A percentile compares a stretch with the other conserved stretches of the same genome.
phyloP scores from a whole-genome alignment of 2,113 vertebrate species.

The Pseudorasbora parva region DNA sequence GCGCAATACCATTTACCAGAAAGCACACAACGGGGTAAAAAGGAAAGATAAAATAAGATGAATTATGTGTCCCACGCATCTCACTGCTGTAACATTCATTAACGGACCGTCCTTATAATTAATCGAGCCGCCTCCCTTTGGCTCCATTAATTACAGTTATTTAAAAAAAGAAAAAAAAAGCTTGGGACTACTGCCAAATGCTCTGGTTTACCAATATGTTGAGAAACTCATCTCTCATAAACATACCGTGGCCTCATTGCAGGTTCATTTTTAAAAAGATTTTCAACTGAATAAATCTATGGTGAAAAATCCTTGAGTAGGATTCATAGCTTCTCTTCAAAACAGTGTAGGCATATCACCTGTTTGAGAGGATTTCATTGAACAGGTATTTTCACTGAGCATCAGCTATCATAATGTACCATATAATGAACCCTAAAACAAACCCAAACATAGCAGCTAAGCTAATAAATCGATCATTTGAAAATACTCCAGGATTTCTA shows the following conservation, averaged over 20 bases:
- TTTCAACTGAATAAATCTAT: neutral
- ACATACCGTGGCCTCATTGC: neutral
- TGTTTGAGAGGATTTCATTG: neutral
- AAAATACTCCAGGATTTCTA: too few relatives aligned
- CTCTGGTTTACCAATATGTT: neutral
- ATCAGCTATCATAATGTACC: too few relatives aligned
- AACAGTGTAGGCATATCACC: neutral
- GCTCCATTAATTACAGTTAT: constrained; percentile 22
- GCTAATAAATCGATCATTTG: too few relatives aligned
- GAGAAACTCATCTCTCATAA: constrained; percentile 18
- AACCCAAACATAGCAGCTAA: too few relatives aligned
- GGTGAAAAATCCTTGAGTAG: neutral
- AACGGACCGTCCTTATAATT: constrained; percentile 30
- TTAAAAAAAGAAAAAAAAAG: neutral
- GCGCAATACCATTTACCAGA: constrained; percentile 32
- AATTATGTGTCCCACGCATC: constrained; percentile 4
- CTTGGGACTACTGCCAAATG: neutral
- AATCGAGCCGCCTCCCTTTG: neutral
- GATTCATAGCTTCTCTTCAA: neutral
- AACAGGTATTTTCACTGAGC: too few relatives aligned
- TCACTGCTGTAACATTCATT: constrained; percentile 21
- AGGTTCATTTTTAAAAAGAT: constrained; percentile 17
- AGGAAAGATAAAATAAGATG: constrained; percentile 19
- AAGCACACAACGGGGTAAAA: neutral
- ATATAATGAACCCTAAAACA: too few relatives aligned